These are phyloP conservation scores for Carcharodon carcharias DNA, from an alignment of 2,797 vertebrate species.

Conservation along the genomic window DNA sequence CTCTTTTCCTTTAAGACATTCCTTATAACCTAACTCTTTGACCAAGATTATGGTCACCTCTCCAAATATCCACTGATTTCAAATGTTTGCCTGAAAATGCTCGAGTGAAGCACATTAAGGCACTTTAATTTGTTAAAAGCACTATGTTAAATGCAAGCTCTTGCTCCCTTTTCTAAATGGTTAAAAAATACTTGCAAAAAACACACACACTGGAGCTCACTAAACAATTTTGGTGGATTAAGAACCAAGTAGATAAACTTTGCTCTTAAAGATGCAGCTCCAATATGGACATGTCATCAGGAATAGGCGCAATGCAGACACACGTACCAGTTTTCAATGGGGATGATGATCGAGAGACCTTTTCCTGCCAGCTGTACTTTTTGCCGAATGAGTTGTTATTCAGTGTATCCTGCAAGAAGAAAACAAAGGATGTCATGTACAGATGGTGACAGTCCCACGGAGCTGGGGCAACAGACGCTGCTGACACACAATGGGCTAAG, in stretches of 20 bases:
- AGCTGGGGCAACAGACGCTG: no score
- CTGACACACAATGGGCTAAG: not conserved
- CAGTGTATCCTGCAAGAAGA: conserved; percentile 75
- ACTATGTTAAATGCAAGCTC: not conserved
- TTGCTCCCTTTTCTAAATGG: not conserved
- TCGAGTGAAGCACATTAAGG: not conserved
- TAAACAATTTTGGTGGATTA: not conserved
- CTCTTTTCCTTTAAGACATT: not conserved
- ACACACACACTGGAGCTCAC: not conserved
- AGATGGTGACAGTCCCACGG: conserved; percentile 37
- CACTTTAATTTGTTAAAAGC: not conserved
- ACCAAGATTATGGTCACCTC: not conserved
- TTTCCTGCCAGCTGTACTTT: conserved; percentile 98
- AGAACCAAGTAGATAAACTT: no score
- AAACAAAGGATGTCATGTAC: conserved; percentile 55
- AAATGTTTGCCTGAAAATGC: not conserved
- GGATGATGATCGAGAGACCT: conserved; percentile 83
- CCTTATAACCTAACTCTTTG: not conserved
- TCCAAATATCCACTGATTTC: not conserved
- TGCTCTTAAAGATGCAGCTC: not conserved
- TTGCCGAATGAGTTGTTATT: conserved; percentile 97
- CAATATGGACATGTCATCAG: not conserved
- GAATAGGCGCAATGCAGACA: no score
- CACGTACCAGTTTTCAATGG: conserved; percentile 86
- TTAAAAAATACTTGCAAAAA: not conserved